Conservation (phyloP, 2,113 vertebrate species). For the Perca schrenkii region DNA sequence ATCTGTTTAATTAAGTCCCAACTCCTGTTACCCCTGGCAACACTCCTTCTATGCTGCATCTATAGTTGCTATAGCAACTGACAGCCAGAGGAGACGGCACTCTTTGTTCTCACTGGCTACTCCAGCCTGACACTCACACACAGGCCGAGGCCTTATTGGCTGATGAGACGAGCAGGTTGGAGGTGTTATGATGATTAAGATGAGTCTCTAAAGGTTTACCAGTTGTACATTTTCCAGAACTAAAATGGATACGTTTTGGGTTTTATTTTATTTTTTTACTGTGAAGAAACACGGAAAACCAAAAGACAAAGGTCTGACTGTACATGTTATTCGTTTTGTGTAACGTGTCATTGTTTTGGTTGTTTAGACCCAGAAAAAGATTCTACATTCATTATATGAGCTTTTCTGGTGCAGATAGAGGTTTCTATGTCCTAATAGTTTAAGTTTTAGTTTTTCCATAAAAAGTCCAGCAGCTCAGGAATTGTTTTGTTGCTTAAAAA, state of each 20-base stretch:
- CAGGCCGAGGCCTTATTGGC: slow-evolving; percentile 1
- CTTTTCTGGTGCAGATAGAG: background rate
- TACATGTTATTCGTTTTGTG: background rate
- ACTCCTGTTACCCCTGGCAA: slow-evolving; percentile 82
- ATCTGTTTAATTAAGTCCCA: slow-evolving; percentile 77
- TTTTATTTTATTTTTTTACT: background rate
- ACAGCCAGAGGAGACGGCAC: slow-evolving; percentile 55
- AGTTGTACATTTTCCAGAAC: background rate
- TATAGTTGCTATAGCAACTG: slow-evolving; percentile 82
- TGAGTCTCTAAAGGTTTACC: background rate
- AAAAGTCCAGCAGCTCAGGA: too few relatives aligned
- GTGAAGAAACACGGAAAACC: background rate
- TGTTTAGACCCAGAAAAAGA: background rate
- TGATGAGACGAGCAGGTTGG: background rate
- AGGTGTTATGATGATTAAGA: background rate
- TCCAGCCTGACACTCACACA: slow-evolving; percentile 42
- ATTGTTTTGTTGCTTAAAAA: background rate
- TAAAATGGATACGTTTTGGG: too few relatives aligned
- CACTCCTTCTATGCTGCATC: slow-evolving; percentile 76
- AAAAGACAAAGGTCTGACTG: background rate
- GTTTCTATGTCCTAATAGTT: background rate
- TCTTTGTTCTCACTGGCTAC: slow-evolving; percentile 59
- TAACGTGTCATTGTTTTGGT: background rate
- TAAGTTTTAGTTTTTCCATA: too few relatives aligned
- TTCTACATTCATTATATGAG: background rate